Base-by-base conservation (phyloP, 2,888 invertebrate species). In the Apodemia zela region DNA sequence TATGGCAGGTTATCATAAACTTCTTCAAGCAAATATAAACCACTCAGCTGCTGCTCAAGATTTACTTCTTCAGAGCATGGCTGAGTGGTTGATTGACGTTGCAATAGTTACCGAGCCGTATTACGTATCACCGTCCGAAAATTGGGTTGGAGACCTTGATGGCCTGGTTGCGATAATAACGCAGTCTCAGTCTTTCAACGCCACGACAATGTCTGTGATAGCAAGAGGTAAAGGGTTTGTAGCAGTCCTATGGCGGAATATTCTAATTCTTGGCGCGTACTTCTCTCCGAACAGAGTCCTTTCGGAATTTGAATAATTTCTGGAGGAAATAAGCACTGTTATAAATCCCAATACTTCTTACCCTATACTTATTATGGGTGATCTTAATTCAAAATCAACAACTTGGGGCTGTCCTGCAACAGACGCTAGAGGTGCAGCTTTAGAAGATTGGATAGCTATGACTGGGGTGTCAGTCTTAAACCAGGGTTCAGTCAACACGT, bases 401-500 rank as follows among this genome's bases (percentile, higher is more conserved):
- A 45, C 45, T n/a, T 71, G 72, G 72, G 70, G 69, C 0, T 62
- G 29, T 10, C 59, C 65, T 0, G 11, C 13, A 3, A 68, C 66
- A 6, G 61, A 66, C 61, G 65, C 63, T 0, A 63, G 65, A 0
- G 71, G 69, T 2, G 59, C 45, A 29, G 42, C 29, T 0, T 47
- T 72, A 0, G 68, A 68, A 42, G 67, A 65, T 1, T 71, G 70
- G 70, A 25, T 21, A 33, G 38, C 35, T 8, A 15, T n/a, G 5
- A 51, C 38, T 5, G 70, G 68, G 0, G 64, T 73, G 0, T 10
- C 29, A 0, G n/a, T 68, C 0, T 15, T 68, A 0, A 73, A 73
- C 51, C 59, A 59, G 13, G 72, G 72, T 0, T 63, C 64, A 3
- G 63, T 61, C 1, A 25, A 65, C 7, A 62, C 62, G 35, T 62